Evolutionary conservation across 2,888 invertebrate genomes (phyloP), one percentile per base, ranked within the genome.

Genomic region (Sepiola atlantica): DNA sequence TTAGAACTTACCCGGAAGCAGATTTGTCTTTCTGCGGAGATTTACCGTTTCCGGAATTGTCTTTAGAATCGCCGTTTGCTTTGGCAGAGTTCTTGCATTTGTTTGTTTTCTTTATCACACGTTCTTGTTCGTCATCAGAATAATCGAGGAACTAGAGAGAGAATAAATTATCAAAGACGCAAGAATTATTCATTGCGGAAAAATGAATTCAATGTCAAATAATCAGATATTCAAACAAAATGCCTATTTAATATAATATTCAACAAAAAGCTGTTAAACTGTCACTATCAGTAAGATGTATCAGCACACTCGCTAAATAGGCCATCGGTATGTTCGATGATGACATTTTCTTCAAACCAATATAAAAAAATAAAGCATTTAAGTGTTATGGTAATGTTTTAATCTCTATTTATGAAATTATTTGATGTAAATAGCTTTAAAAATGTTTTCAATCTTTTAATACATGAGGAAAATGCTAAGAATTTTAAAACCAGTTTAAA

Each of bases 91-190:
- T 95, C 93, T 95, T 95, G 93, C 95, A 95, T 35, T 95, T 95
- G 20, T 94, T 94, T 93, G 96, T 96, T 21, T 95, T 94, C 94
- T 96, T 96, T 28, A 97, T 97, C 93, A 94, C 95, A 94, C 98
- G 98, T 96, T 99, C 99, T 95, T 98, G 98, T 96, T 99, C 99
- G 97, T 99, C 99, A 97, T 99, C 99, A 0, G 99, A 99, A 97
- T 98, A 99, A 57, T 99, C 99, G 0, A 98, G 96, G 95, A 98
- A 98, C 96, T 97, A 94, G 4, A 95, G 94, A 94, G 55, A 93
- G 94, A 20, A 93, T 54, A 35, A 92, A 94, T 55, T 21, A 45
- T 92, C 35, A 35, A 91, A 94, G 77, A 94, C 0, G 90, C 24
- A 32, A 94, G 35, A 10, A 95, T 55, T 24, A 94, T 28, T 32